Percentiles rank a stretch among this genome's conserved stretches.
Conservation (phyloP, 2,797 vertebrate genomes). For the Gambelia wislizenii region DNA sequence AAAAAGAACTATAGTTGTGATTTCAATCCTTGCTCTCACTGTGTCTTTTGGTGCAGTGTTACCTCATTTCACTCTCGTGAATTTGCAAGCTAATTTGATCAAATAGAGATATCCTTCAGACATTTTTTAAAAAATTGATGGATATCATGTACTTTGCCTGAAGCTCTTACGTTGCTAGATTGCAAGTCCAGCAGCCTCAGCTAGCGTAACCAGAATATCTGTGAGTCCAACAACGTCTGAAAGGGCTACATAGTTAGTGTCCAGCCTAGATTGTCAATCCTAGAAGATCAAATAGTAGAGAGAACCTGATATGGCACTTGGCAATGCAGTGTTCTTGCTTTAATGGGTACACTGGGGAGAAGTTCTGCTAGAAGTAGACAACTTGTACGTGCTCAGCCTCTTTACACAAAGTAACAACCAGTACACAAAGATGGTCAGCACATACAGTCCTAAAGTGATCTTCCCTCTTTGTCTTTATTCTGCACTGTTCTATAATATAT, state of each 20-base stretch:
- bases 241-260: too few relatives aligned
- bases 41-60: not conserved
- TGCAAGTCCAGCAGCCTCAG: too few relatives aligned
- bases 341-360: not conserved
- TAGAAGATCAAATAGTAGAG: not conserved
- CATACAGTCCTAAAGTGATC: not conserved
- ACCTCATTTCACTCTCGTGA: not conserved
- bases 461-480: not conserved
- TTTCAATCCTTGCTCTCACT: not conserved
- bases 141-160: not conserved
- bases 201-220: too few relatives aligned
- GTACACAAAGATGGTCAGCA: not conserved
- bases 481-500: not conserved
- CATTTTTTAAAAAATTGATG: conserved; percentile 2
- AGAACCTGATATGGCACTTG: not conserved
- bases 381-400: not conserved
- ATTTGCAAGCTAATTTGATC: not conserved
- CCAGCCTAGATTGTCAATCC: not conserved
- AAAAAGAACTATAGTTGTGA: not conserved
- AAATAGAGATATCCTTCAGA: not conserved
- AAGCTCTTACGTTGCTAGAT: too few relatives aligned
- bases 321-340: not conserved
- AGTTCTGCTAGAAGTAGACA: not conserved
- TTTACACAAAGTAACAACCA: not conserved
- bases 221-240: too few relatives aligned